A percentile compares a stretch with the other conserved stretches of the same genome.
Conservation (phyloP, 2,888 invertebrate species). For the Malachius bipustulatus region DNA sequence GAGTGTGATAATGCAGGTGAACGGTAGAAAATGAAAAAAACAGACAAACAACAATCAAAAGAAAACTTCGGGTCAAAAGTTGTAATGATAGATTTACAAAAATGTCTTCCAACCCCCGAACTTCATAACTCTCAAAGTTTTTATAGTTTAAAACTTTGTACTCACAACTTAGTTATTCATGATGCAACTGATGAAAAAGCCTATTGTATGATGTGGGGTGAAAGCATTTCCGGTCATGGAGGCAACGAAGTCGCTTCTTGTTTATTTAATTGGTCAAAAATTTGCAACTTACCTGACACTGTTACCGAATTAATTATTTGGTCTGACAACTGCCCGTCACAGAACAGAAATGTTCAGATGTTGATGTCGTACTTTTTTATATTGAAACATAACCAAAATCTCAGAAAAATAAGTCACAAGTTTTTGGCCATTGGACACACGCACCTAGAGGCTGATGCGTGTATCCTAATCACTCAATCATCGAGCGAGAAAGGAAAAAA, state of each 20-base stretch:
- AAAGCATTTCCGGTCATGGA: not conserved
- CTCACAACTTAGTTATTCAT: not conserved
- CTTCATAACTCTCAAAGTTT: constrained; percentile 1
- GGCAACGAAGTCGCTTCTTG: constrained; percentile 1
- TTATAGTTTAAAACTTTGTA: not conserved
- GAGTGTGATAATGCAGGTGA: not conserved
- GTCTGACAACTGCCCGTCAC: constrained; percentile 12
- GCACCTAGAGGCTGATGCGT: constrained; percentile 11
- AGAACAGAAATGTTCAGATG: constrained; percentile 9
- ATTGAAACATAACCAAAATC: constrained; percentile 6
- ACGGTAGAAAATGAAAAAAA: not conserved
- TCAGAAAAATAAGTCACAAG: constrained; percentile 13
- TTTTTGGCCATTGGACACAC: constrained; percentile 14
- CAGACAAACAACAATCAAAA: not conserved
- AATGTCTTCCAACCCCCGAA: not conserved
- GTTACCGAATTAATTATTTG: constrained; percentile 8
- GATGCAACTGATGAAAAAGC: not conserved
- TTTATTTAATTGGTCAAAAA: not conserved
- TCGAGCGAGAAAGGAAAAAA: constrained; percentile 12
- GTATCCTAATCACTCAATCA: constrained; percentile 12
- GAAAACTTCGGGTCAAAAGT: too few species aligned
- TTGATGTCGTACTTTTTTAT: constrained; percentile 13
- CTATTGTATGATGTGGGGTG: constrained; percentile 1
- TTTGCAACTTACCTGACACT: not conserved
- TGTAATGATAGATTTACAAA: not conserved